A percentile compares a stretch with the other conserved stretches of the same genome.
Evolutionary conservation across 2,113 vertebrate species (phyloP).

Genomic region (Mormoops blainvillei): DNA sequence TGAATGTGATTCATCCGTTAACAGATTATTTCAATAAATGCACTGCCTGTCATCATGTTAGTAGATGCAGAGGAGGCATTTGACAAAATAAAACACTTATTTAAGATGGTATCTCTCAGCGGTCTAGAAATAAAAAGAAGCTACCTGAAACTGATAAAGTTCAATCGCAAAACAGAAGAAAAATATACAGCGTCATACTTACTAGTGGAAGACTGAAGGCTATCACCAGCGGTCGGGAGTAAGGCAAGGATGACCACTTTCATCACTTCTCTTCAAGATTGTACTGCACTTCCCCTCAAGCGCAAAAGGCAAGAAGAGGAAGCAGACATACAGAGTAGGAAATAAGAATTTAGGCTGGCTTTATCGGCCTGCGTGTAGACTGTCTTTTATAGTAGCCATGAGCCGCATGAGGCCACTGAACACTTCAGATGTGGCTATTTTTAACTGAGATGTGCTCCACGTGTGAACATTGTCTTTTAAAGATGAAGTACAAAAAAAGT

Average conservation of each 20-base stretch:
- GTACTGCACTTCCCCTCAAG: accelerated
- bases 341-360: not conserved
- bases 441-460: not conserved
- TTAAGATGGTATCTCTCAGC: not conserved
- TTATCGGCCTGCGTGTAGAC: accelerated
- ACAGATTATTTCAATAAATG: not conserved
- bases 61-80: not conserved
- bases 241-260: accelerated
- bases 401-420: not conserved
- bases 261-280: no score
- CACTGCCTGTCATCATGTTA: not conserved
- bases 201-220: not conserved
- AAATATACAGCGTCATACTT: no score
- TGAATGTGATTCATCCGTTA: not conserved
- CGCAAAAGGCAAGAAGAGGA: not conserved
- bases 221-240: accelerated
- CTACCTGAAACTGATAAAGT: not conserved
- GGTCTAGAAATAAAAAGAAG: not conserved
- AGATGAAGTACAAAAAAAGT: not conserved
- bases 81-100: not conserved
- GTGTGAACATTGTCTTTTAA: not conserved
- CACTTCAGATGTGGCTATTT: not conserved
- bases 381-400: accelerated
- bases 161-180: no score
- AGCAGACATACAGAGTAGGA: not conserved